Conservation (phyloP, 1,140 invertebrate species). For the Rhynchophorus ferrugineus region DNA sequence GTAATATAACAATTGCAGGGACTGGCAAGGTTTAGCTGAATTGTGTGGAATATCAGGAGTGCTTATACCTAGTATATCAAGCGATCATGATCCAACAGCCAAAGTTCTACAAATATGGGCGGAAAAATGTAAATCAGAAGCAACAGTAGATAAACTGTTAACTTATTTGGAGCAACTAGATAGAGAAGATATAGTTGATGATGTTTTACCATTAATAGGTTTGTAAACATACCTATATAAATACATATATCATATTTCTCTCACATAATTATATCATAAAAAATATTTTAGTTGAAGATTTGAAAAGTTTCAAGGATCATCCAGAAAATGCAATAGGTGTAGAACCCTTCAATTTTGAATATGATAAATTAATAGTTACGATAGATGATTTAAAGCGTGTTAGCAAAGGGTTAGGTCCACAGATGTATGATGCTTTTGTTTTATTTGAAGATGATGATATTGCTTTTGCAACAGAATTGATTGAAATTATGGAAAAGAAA, state of each 20-base stretch:
- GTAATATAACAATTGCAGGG: conserved; percentile 41
- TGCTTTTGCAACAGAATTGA: conserved; percentile 52
- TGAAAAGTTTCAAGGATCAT: conserved; percentile 30
- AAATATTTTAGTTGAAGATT: conserved; percentile 28
- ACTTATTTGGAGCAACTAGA: conserved; percentile 51
- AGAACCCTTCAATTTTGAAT: conserved; percentile 9
- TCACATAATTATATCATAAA: too few species aligned
- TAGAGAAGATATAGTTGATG: conserved; percentile 58
- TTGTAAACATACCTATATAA: conserved; percentile 25
- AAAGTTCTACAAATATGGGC: conserved; percentile 47
- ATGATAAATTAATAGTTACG: conserved; percentile 34
- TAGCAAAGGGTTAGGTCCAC: conserved; percentile 44
- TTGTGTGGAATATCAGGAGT: conserved; percentile 45
- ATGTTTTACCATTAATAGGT: conserved; percentile 51
- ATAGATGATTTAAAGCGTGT: conserved; percentile 47
- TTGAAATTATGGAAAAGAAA: conserved; percentile 52
- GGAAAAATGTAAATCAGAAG: conserved; percentile 36
- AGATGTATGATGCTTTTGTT: conserved; percentile 62
- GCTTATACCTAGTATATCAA: conserved; percentile 42
- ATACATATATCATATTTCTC: neutral
- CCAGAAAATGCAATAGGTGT: conserved; percentile 12
- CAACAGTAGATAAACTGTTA: conserved; percentile 46
- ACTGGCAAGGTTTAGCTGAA: conserved; percentile 60
- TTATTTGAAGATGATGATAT: conserved; percentile 62
- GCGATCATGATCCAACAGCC: conserved; percentile 45